Conservation (phyloP, 2,113 vertebrate species). For the Ammodytes dubius region DNA sequence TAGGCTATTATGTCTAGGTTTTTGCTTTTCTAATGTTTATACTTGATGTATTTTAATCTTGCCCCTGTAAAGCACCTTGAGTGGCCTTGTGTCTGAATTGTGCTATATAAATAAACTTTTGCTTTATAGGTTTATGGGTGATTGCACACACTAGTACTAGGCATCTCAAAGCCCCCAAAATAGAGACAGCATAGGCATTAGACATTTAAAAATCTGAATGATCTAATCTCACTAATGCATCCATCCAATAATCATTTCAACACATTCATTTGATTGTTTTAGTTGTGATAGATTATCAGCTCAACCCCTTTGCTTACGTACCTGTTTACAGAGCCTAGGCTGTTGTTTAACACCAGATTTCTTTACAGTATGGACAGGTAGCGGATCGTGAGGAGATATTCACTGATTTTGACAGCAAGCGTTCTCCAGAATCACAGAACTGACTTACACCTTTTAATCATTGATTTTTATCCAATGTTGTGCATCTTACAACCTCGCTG, state of each 20-base stretch:
- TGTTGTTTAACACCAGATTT: too few species aligned
- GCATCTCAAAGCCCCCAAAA: not conserved
- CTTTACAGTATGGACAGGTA: too few species aligned
- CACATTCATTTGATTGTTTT: not conserved
- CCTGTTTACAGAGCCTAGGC: too few species aligned
- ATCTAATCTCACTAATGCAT: not conserved
- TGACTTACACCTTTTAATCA: too few species aligned
- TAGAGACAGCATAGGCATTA: not conserved
- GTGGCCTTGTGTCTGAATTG: too few species aligned
- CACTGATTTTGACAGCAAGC: too few species aligned
- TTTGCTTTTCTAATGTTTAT: too few species aligned
- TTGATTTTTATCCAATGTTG: not conserved
- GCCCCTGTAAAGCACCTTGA: too few species aligned
- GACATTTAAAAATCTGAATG: not conserved
- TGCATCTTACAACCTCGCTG: constrained; percentile 24
- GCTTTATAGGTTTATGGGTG: not conserved
- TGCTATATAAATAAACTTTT: too few species aligned
- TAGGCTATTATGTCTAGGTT: not conserved
- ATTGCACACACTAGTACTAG: not conserved
- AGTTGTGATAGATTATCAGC: not conserved
- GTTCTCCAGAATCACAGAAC: too few species aligned
- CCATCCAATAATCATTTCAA: not conserved
- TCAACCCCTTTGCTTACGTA: not conserved
- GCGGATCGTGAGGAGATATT: too few species aligned
- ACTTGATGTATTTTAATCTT: too few species aligned